phyloP scores from a whole-genome alignment of 1,140 invertebrate species.

The Panagrolaimus sp. region DNA sequence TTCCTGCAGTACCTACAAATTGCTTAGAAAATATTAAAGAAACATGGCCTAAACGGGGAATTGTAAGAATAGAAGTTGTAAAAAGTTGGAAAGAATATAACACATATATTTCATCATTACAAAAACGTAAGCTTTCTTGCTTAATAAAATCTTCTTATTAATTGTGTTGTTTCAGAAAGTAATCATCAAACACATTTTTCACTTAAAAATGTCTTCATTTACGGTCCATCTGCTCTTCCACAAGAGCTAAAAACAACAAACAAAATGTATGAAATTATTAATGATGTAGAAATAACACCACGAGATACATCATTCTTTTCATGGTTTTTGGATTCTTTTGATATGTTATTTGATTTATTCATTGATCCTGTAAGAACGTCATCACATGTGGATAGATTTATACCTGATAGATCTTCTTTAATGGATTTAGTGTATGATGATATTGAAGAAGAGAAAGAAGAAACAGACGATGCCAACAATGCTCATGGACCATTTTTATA shows the following conservation, averaged over 20 bases:
- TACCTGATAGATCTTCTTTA: not conserved
- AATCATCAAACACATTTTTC: constrained; percentile 13
- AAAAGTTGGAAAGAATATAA: constrained; percentile 62
- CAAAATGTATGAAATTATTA: not conserved
- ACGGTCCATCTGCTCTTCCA: constrained; percentile 24
- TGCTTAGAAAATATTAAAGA: constrained; percentile 82
- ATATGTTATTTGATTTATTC: too few species aligned
- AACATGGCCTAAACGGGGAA: constrained; percentile 88
- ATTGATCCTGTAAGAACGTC: not conserved
- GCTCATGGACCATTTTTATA: constrained; percentile 69
- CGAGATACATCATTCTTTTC: not conserved
- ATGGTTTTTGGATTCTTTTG: too few species aligned
- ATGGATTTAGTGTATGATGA: not conserved
- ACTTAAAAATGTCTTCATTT: constrained; percentile 21
- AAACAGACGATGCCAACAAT: not conserved
- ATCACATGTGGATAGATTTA: not conserved
- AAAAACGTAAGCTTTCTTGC: constrained; percentile 5
- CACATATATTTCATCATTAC: not conserved
- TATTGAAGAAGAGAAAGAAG: constrained; percentile 11
- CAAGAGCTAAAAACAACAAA: not conserved
- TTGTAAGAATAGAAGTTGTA: constrained; percentile 88
- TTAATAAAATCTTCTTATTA: not conserved
- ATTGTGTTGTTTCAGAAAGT: constrained; percentile 15
- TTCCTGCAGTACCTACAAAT: constrained; percentile 4
- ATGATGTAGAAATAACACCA: not conserved